Percentiles rank a stretch among this genome's conserved stretches.
These are phyloP conservation scores for Nomada lathburiana DNA, from an alignment of 2,888 invertebrate genomes.

Conservation along the genomic window DNA sequence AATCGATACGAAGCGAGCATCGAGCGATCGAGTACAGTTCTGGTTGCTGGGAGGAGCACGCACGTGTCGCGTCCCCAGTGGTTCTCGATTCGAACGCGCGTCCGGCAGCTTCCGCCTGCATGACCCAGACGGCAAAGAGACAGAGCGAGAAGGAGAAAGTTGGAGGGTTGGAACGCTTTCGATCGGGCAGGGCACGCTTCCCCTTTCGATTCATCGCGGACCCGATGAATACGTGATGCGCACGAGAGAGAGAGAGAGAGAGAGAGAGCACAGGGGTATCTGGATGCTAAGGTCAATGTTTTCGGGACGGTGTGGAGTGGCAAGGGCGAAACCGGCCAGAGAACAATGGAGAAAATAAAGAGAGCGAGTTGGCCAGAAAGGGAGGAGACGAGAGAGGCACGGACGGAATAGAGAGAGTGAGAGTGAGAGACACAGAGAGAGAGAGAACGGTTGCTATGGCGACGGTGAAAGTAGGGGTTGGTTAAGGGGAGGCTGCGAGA, in stretches of 20 bases:
- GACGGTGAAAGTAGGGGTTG: conserved; percentile 67
- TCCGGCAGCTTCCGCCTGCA: conserved; percentile 10
- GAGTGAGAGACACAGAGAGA: too few relatives aligned
- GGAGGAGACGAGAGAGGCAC: conserved; percentile 43
- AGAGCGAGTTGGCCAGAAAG: conserved; percentile 59
- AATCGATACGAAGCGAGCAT: conserved; percentile 47
- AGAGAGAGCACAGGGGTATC: conserved; percentile 53
- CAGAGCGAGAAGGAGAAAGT: background rate
- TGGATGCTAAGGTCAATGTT: conserved; percentile 79
- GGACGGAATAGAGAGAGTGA: conserved; percentile 28
- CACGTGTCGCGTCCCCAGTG: conserved; percentile 51
- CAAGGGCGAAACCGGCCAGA: conserved; percentile 59
- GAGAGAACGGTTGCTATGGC: conserved; percentile 77
- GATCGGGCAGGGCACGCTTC: conserved; percentile 41
- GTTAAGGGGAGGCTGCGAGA: conserved; percentile 51
- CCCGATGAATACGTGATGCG: conserved; percentile 51
- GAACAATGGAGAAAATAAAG: conserved; percentile 47
- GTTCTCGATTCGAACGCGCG: conserved; percentile 34
- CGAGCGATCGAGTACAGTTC: conserved; percentile 45
- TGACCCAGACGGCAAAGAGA: conserved; percentile 29
- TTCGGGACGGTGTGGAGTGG: conserved; percentile 74
- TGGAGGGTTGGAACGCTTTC: conserved; percentile 32
- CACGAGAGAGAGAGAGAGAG: conserved; percentile 37
- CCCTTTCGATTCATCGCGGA: conserved; percentile 58
- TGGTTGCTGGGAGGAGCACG: conserved; percentile 20